Evolutionary conservation across 2,797 vertebrate genomes (phyloP).

Genomic region (Xenopus petersii): DNA sequence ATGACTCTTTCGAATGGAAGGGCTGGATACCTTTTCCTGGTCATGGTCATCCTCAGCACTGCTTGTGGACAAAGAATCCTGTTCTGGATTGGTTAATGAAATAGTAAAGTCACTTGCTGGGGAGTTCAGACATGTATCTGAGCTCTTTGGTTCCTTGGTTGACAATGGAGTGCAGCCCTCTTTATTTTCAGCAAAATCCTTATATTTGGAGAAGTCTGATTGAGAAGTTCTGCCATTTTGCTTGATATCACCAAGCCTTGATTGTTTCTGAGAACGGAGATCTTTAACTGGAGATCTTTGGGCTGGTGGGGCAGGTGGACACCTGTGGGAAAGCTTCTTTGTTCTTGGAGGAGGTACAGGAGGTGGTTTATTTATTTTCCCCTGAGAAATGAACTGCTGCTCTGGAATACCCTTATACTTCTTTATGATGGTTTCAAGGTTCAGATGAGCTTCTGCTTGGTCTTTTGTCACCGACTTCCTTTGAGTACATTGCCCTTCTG

Average conservation of each 20-base stretch:
- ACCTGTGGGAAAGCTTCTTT: constrained; percentile 64
- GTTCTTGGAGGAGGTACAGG: constrained; percentile 86
- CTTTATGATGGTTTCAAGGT: constrained; percentile 4
- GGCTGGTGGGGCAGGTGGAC: constrained; percentile 9
- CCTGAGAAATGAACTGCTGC: constrained; percentile 42
- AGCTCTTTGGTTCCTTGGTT: constrained; percentile 58
- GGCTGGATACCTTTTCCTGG: constrained; percentile 62
- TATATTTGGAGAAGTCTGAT: too few relatives aligned
- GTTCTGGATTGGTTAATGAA: constrained; percentile 61
- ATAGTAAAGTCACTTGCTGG: constrained; percentile 57
- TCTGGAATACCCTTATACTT: constrained; percentile 37
- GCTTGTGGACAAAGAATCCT: constrained; percentile 87
- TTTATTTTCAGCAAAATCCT: background rate
- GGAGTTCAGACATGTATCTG: constrained; percentile 74
- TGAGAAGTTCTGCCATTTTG: fast-evolving
- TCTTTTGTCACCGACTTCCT: constrained; percentile 32
- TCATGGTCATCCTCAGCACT: constrained; percentile 89
- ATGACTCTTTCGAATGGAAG: constrained; percentile 66
- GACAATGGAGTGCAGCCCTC: background rate
- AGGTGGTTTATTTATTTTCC: constrained; percentile 37
- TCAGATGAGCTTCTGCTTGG: constrained; percentile 41
- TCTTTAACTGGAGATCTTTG: constrained; percentile 6
- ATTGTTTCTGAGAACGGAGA: background rate
- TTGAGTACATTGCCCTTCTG: constrained; percentile 12
- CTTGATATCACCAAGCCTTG: too few relatives aligned